Conservation (phyloP, 64 coral and sea anemone genomes). For the Actinia tenebrosa region DNA sequence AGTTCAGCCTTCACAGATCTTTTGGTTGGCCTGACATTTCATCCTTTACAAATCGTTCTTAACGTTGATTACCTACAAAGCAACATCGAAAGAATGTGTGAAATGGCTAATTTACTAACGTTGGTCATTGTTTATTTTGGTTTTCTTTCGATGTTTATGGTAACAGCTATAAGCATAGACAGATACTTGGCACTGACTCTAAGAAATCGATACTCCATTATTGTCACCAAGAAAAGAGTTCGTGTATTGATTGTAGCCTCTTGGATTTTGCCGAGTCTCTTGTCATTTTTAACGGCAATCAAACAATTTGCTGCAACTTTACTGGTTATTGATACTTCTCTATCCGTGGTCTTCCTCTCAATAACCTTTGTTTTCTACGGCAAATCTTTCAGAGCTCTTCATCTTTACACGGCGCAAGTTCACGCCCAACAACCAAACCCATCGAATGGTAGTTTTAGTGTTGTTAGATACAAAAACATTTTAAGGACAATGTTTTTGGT, state of each 20-base stretch:
- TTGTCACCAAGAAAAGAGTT: slow-evolving; percentile 2
- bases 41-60: not conserved
- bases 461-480: not conserved
- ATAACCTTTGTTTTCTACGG: no score
- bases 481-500: not conserved
- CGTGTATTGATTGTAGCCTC: not conserved
- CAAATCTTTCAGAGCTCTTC: no score
- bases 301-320: not conserved
- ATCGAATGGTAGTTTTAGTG: not conserved
- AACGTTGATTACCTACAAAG: not conserved
- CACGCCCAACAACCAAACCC: not conserved
- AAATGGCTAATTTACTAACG: not conserved
- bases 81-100: not conserved
- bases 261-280: not conserved
- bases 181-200: not conserved
- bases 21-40: not conserved
- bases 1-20: no score
- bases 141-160: not conserved
- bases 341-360: not conserved
- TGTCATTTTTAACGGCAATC: not conserved
- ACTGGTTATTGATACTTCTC: not conserved
- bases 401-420: no score
- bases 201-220: not conserved
- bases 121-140: not conserved
- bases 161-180: not conserved